phyloP scores from a whole-genome alignment of 2,797 vertebrate genomes.

The Mormyrops boulengeri region DNA sequence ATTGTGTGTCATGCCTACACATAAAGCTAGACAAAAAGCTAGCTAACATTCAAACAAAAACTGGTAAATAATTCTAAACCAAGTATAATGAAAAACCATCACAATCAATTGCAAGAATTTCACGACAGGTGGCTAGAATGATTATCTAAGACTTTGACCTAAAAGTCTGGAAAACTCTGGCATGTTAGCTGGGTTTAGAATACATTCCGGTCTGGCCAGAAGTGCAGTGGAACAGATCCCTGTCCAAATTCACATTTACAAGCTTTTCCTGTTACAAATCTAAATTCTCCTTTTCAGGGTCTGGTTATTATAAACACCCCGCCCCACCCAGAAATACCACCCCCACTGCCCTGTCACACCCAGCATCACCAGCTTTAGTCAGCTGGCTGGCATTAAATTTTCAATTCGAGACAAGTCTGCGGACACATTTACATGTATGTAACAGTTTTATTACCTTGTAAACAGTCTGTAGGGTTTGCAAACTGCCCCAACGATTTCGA shows the following conservation, averaged over 20 bases:
- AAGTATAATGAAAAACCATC: background rate
- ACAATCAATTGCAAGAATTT: background rate
- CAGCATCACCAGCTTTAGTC: background rate
- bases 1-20: background rate
- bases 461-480: background rate
- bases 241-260: background rate
- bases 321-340: background rate
- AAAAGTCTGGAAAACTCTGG: background rate
- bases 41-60: background rate
- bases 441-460: background rate
- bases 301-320: background rate
- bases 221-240: background rate
- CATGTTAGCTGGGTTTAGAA: background rate
- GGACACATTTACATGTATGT: background rate
- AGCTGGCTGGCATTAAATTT: background rate
- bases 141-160: background rate
- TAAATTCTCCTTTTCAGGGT: background rate
- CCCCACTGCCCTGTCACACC: background rate
- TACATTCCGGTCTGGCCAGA: background rate
- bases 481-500: background rate
- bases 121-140: background rate
- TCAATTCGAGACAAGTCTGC: background rate
- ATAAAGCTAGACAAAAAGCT: background rate
- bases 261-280: background rate
- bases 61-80: background rate